Conservation (phyloP, 2,113 vertebrate species). For the Gorilla gorilla region DNA sequence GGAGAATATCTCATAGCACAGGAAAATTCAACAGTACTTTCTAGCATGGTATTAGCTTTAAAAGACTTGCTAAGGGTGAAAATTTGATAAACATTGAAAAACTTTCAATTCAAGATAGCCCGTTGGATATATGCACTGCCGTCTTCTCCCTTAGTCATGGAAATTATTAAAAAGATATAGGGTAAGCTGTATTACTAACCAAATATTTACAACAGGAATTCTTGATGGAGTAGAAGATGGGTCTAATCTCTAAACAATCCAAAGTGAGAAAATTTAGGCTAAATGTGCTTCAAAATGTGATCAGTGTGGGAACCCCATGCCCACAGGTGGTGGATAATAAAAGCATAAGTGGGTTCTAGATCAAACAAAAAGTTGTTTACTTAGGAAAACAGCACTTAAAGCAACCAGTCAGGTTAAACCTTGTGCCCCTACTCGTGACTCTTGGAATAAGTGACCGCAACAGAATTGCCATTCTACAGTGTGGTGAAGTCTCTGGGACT, state of each 20-base stretch:
- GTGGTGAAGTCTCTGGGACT: not conserved
- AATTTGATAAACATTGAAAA: not conserved
- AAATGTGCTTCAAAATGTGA: not conserved
- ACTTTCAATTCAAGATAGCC: not conserved
- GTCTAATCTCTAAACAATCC: not conserved
- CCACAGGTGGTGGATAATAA: not conserved
- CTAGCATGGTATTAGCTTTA: not conserved
- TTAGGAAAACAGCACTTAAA: not conserved
- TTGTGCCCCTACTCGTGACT: not conserved
- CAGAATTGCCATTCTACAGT: not conserved
- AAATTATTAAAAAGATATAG: not conserved
- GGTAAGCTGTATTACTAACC: not conserved
- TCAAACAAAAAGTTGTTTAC: not conserved
- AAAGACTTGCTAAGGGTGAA: not conserved
- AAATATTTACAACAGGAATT: not conserved
- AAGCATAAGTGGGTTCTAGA: not conserved
- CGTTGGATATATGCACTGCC: not conserved
- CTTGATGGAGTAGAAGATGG: not conserved
- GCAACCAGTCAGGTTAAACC: not conserved
- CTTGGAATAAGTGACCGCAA: not conserved
- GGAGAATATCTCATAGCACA: not conserved
- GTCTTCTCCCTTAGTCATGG: not conserved
- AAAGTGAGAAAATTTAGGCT: not conserved
- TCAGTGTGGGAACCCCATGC: too few species aligned
- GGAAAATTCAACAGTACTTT: not conserved